phyloP scores from a whole-genome alignment of 2,113 vertebrate genomes.

The rat (Rattus norvegicus) region DNA sequence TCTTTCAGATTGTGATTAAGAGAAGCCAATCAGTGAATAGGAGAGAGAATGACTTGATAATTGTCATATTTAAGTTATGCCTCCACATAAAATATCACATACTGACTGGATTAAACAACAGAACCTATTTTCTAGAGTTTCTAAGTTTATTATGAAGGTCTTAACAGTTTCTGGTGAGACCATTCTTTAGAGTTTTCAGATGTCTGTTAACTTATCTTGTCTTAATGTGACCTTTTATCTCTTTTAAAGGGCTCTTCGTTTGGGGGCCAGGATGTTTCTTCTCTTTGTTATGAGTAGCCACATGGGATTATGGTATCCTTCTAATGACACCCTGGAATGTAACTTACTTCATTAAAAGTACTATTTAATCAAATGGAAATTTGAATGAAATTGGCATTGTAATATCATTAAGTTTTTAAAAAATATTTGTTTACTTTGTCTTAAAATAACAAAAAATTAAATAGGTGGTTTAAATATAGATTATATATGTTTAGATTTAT shows the following conservation, averaged over 20 bases:
- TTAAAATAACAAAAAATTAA: neutral
- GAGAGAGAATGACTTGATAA: neutral
- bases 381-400: neutral
- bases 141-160: neutral
- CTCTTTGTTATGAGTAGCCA: neutral
- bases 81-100: neutral
- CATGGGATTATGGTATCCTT: neutral
- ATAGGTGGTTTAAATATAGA: neutral
- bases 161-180: neutral
- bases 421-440: neutral
- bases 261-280: neutral
- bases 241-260: too few species aligned
- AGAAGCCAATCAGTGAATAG: neutral
- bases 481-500: neutral
- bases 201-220: rapidly evolving
- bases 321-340: neutral
- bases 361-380: neutral
- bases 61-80: neutral
- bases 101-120: neutral
- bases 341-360: neutral
- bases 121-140: neutral
- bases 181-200: neutral
- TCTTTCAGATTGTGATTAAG: neutral
- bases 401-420: neutral
- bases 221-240: neutral